phyloP scores from a whole-genome alignment of 92 coral and sea anemone genomes.

The Diadumene lineata region DNA sequence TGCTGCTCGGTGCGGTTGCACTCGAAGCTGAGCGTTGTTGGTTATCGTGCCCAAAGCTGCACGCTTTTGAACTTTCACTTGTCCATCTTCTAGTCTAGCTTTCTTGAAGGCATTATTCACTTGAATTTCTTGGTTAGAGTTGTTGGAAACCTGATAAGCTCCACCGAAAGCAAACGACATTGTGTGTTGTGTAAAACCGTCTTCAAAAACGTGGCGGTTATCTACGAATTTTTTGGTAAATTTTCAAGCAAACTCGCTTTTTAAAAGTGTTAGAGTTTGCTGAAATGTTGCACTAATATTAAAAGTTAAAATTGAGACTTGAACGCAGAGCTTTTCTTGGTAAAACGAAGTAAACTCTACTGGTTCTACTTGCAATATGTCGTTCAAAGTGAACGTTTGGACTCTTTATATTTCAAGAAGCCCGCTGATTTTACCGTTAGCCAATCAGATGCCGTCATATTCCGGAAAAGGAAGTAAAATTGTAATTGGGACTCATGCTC shows the following conservation, averaged over 20 bases:
- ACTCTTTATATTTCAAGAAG: conserved; percentile 78
- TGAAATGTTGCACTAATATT: conserved; percentile 1
- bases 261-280: conserved; percentile 13
- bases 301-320: neutral
- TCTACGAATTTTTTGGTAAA: neutral
- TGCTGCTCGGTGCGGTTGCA: conserved; percentile 98
- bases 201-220: conserved; percentile 5
- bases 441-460: conserved; percentile 70
- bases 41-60: conserved; percentile 96
- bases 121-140: conserved; percentile 68
- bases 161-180: conserved; percentile 90
- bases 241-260: neutral
- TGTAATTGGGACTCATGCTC: neutral
- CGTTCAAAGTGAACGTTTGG: conserved; percentile 86
- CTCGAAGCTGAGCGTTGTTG: conserved; percentile 82
- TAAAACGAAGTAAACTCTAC: conserved; percentile 5
- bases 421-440: conserved; percentile 75
- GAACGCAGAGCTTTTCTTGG: neutral
- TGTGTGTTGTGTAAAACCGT: conserved; percentile 27
- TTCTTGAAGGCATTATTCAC: conserved; percentile 69
- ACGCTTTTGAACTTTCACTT: conserved; percentile 78
- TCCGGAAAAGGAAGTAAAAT: conserved; percentile 45
- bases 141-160: conserved; percentile 68
- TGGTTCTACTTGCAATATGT: conserved; percentile 52
- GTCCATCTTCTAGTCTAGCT: conserved; percentile 83